Conservation (phyloP, 2,797 vertebrate species). For the Otolemur crassicaudatus region DNA sequence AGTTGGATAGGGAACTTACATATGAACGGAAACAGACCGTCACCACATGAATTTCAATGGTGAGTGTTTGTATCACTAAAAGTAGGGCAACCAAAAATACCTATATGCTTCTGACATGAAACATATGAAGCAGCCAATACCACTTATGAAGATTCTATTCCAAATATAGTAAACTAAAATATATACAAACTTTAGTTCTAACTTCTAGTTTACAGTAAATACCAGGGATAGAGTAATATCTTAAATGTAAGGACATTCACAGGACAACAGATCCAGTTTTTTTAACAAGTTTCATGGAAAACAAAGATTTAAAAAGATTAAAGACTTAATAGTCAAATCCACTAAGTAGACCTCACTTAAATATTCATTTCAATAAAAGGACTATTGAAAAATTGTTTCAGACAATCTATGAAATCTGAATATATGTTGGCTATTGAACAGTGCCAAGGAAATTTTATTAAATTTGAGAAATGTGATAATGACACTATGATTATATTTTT, state of each 20-base stretch:
- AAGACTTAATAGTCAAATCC: background rate
- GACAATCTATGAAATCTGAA: background rate
- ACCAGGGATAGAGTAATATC: background rate
- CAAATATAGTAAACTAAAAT: background rate
- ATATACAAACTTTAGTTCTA: background rate
- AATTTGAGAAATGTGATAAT: conserved; percentile 1
- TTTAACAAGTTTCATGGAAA: background rate
- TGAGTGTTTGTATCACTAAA: background rate
- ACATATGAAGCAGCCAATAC: background rate
- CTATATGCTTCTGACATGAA: background rate
- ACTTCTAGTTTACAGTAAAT: background rate
- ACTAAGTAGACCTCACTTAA: background rate
- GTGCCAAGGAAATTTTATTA: background rate
- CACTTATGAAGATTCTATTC: background rate
- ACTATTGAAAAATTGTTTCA: background rate
- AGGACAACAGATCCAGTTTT: background rate
- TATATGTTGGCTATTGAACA: background rate
- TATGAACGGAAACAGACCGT: background rate
- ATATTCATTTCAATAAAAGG: background rate
- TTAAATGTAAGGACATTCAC: background rate
- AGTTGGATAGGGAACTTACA: background rate
- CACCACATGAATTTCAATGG: background rate
- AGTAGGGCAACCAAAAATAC: background rate
- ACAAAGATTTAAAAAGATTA: background rate
- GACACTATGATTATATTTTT: background rate